Conservation (phyloP, 2,113 vertebrate genomes). For the Castor canadensis region DNA sequence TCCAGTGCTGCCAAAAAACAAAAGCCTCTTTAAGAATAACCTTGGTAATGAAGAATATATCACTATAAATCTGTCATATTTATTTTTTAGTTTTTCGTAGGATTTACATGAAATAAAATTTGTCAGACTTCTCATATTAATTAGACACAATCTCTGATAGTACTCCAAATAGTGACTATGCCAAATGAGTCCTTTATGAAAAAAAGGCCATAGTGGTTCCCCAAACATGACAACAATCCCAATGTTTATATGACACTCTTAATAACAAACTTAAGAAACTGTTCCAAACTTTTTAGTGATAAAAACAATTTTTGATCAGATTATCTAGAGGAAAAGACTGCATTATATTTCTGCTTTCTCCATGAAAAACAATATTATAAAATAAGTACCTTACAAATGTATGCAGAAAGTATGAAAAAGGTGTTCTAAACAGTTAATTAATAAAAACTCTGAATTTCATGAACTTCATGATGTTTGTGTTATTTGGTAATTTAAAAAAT, state of each 20-base stretch:
- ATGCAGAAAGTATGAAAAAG: not conserved
- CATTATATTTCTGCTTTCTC: not conserved
- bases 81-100: not conserved
- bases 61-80: not conserved
- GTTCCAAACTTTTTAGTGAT: not conserved
- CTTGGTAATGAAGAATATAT: not conserved
- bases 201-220: not conserved
- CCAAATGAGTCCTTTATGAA: not conserved
- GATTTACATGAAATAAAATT: not conserved
- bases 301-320: not conserved
- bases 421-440: not conserved
- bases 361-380: not conserved
- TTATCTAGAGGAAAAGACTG: not conserved
- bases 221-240: not conserved
- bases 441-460: not conserved
- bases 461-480: not conserved
- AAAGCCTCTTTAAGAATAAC: not conserved
- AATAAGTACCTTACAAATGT: not conserved
- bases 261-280: not conserved
- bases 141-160: not conserved
- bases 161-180: not conserved
- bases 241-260: not conserved
- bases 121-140: not conserved
- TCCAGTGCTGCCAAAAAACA: too few relatives aligned
- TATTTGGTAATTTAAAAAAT: not conserved